Percentiles rank a stretch among this genome's conserved stretches.
These are phyloP conservation scores for Nomada lathburiana DNA, from an alignment of 2,888 invertebrate species.

Conservation along the genomic window DNA sequence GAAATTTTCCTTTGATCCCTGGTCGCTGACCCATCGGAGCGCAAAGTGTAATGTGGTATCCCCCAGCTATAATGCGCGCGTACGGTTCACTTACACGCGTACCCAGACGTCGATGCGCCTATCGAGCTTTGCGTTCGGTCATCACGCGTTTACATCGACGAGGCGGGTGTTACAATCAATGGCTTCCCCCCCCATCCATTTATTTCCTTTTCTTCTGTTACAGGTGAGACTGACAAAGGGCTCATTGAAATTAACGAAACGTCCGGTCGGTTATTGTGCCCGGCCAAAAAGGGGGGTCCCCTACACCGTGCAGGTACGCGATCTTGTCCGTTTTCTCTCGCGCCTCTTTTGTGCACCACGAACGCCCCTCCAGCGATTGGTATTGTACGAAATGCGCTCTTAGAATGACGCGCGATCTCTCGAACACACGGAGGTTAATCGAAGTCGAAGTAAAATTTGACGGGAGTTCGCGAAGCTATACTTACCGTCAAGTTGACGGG, in stretches of 20 bases:
- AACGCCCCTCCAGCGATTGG: constrained; percentile 16
- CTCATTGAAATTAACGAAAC: constrained; percentile 68
- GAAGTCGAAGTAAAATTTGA: constrained; percentile 12
- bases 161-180: constrained; percentile 71
- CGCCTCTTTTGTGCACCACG: constrained; percentile 39
- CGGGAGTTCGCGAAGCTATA: constrained; percentile 21
- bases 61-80: constrained; percentile 54
- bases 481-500: constrained; percentile 30
- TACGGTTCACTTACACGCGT: background rate
- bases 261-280: constrained; percentile 49
- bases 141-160: constrained; percentile 61
- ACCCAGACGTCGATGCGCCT: background rate
- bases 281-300: constrained; percentile 29
- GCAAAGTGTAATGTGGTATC: constrained; percentile 80
- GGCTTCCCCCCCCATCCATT: constrained; percentile 24
- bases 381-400: constrained; percentile 35
- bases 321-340: constrained; percentile 43
- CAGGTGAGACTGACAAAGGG: constrained; percentile 71
- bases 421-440: constrained; percentile 32
- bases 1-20: constrained; percentile 81
- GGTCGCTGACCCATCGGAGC: constrained; percentile 76
- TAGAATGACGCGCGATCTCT: constrained; percentile 20
- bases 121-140: constrained; percentile 44
- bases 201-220: constrained; percentile 60
- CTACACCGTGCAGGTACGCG: constrained; percentile 41